phyloP scores from a whole-genome alignment of 2,797 vertebrate species.

The Neosilurus mollespiculum region DNA sequence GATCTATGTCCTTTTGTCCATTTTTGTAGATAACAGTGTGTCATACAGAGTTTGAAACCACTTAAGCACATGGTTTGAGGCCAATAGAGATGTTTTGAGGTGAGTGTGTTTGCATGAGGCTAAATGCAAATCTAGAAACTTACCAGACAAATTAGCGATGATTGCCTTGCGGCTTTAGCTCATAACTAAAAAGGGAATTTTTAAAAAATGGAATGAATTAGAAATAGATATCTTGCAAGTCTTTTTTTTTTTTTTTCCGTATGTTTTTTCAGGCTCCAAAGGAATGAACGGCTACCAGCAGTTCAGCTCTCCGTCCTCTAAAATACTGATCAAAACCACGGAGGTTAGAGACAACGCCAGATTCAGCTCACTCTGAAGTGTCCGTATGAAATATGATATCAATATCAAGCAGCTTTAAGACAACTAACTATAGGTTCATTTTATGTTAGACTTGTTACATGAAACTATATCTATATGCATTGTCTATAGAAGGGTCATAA shows the following conservation, averaged over 20 bases:
- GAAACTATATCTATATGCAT: neutral
- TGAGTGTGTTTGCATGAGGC: neutral
- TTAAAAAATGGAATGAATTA: too few relatives aligned
- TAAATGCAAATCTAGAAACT: neutral
- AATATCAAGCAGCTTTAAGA: neutral
- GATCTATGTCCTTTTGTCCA: neutral
- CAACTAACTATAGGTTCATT: neutral
- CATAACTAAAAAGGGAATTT: neutral
- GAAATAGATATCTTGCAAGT: neutral
- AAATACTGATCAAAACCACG: conserved; percentile 58
- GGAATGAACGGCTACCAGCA: conserved; percentile 49
- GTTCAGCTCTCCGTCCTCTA: conserved; percentile 49
- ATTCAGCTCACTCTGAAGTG: conserved; percentile 50
- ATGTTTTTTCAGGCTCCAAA: conserved; percentile 48
- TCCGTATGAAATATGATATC: neutral
- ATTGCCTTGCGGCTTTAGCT: neutral
- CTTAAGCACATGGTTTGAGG: neutral
- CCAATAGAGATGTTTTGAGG: conserved; percentile 5
- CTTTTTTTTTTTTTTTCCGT: neutral
- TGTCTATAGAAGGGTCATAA: conserved; percentile 5
- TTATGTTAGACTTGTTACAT: neutral
- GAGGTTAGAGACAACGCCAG: conserved; percentile 55
- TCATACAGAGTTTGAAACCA: conserved; percentile 10
- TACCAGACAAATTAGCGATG: neutral
- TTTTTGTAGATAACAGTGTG: neutral